A percentile compares a stretch with the other conserved stretches of the same genome.
These are phyloP conservation scores for Thryonomys swinderianus DNA, from an alignment of 2,113 vertebrate genomes.

Conservation along the genomic window DNA sequence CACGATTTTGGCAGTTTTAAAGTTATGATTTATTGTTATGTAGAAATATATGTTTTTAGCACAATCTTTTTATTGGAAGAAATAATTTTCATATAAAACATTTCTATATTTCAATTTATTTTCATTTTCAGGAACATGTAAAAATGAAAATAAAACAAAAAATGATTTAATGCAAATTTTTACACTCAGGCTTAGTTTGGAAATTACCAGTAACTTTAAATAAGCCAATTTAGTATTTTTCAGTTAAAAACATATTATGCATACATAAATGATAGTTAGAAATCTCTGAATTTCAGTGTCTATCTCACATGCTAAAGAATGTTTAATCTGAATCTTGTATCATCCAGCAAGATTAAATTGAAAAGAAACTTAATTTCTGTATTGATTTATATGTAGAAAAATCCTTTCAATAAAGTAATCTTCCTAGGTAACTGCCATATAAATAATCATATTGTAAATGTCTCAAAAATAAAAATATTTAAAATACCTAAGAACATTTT, in stretches of 20 bases:
- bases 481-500: neutral
- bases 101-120: neutral
- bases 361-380: neutral
- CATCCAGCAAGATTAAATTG: neutral
- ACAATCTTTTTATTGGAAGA: neutral
- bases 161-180: neutral
- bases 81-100: neutral
- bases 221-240: neutral
- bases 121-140: neutral
- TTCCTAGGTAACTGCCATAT: neutral
- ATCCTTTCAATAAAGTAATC: neutral
- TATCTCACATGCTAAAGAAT: neutral
- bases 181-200: neutral
- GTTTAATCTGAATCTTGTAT: neutral
- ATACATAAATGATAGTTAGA: neutral
- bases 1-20: neutral
- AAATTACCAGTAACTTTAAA: neutral
- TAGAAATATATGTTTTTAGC: neutral
- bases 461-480: neutral
- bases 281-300: neutral
- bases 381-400: neutral
- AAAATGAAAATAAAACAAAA: neutral
- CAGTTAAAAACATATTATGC: neutral
- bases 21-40: neutral
- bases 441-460: neutral